A percentile compares a stretch with the other conserved stretches of the same genome.
phyloP scores from a whole-genome alignment of 2,888 invertebrate species.

The Dilophus febrilis region DNA sequence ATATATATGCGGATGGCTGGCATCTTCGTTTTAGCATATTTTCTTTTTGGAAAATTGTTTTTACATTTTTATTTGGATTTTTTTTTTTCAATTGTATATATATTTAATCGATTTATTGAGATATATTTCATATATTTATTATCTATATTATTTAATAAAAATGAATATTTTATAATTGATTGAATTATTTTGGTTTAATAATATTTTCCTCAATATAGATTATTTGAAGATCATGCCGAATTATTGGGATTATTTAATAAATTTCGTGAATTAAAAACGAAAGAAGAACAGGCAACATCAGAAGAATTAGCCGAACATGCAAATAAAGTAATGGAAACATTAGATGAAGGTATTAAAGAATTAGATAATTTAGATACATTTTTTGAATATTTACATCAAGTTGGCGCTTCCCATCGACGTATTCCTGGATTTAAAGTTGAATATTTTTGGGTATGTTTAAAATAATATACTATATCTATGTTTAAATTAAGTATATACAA shows the following conservation, averaged over 20 bases:
- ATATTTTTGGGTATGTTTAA: slow-evolving; percentile 68
- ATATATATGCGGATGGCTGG: no score
- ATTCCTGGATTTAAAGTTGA: slow-evolving; percentile 75
- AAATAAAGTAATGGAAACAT: slow-evolving; percentile 71
- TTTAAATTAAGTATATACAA: no score
- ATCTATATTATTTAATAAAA: no score
- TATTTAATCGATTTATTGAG: no score
- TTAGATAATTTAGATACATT: slow-evolving; percentile 74
- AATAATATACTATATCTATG: no score
- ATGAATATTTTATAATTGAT: no score
- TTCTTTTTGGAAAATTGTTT: no score
- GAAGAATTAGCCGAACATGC: slow-evolving; percentile 76
- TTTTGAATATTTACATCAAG: slow-evolving; percentile 63
- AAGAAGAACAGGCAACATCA: slow-evolving; percentile 63
- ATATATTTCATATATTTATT: no score
- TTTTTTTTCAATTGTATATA: no score
- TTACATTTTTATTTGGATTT: no score
- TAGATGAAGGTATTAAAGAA: slow-evolving; percentile 77
- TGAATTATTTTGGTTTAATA: no score
- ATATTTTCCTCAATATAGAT: slow-evolving; percentile 36
- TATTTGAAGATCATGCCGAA: slow-evolving; percentile 73
- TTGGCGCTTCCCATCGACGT: slow-evolving; percentile 65
- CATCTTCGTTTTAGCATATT: no score
- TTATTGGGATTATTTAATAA: slow-evolving; percentile 63
- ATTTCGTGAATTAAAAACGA: slow-evolving; percentile 60